A percentile compares a stretch with the other conserved stretches of the same genome.
phyloP scores from a whole-genome alignment of 2,113 vertebrate species.

The Brachionichthys hirsutus region DNA sequence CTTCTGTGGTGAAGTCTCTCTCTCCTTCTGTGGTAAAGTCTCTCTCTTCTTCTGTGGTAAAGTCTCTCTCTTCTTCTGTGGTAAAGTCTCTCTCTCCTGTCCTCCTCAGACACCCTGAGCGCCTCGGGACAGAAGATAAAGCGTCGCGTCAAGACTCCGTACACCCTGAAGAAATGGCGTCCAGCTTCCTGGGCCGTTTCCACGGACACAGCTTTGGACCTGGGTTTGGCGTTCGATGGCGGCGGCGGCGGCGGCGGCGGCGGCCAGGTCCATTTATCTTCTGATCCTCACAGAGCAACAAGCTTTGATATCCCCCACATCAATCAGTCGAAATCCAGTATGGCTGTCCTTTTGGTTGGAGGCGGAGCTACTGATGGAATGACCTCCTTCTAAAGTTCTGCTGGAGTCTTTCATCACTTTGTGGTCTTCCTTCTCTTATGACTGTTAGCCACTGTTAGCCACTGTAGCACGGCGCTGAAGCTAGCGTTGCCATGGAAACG shows the following conservation, averaged over 20 bases:
- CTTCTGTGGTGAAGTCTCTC: no score
- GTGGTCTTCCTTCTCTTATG: conserved; percentile 20
- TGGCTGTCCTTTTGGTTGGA: conserved; percentile 85
- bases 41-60: no score
- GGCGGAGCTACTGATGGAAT: conserved; percentile 68
- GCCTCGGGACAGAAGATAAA: conserved; percentile 94
- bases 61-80: no score
- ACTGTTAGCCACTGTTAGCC: background rate
- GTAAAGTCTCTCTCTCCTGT: background rate
- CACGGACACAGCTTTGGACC: conserved; percentile 80
- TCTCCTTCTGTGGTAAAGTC: no score
- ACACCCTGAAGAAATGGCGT: conserved; percentile 92
- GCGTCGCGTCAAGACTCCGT: conserved; percentile 93
- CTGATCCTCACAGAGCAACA: conserved; percentile 31
- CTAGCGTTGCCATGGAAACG: no score
- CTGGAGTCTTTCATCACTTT: background rate
- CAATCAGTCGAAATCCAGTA: conserved; percentile 85
- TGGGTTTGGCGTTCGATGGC: conserved; percentile 83
- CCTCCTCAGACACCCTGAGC: conserved; percentile 69
- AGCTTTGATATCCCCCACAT: conserved; percentile 51
- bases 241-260: conserved; percentile 24
- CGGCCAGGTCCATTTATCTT: conserved; percentile 10
- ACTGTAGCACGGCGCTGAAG: background rate
- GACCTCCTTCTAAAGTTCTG: conserved; percentile 46
- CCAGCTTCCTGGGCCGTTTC: conserved; percentile 93